Conservation (phyloP, 35 echinoderm and acorn worm species). For the Amphiura filiformis region DNA sequence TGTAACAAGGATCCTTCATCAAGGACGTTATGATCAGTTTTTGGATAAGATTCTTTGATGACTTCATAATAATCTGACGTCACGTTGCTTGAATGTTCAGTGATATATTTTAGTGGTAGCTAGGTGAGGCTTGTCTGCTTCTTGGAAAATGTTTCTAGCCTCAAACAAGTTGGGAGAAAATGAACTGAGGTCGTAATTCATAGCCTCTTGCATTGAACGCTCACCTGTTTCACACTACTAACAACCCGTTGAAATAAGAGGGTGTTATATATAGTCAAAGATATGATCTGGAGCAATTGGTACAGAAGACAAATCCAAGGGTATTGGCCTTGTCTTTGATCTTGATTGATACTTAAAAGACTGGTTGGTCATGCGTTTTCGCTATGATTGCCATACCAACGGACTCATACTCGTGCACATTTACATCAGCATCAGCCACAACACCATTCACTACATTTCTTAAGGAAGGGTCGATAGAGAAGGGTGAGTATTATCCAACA, state of each 20-base stretch:
- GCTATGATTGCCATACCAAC: too few relatives aligned
- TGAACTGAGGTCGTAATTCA: slow-evolving; percentile 44
- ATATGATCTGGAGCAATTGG: too few relatives aligned
- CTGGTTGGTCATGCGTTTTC: too few relatives aligned
- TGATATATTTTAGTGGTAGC: not conserved
- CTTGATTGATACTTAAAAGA: too few relatives aligned
- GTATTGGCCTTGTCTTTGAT: too few relatives aligned
- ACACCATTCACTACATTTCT: too few relatives aligned
- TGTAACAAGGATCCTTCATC: slow-evolving; percentile 56
- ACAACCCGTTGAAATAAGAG: slow-evolving; percentile 49
- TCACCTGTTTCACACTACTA: slow-evolving; percentile 36
- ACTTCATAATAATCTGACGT: slow-evolving; percentile 14
- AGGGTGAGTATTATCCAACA: too few relatives aligned
- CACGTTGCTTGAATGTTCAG: slow-evolving; percentile 16
- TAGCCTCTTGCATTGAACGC: slow-evolving; percentile 24
- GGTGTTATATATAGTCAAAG: too few relatives aligned
- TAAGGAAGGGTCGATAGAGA: too few relatives aligned
- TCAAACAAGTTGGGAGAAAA: slow-evolving; percentile 46
- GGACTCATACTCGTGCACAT: too few relatives aligned
- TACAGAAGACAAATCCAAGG: too few relatives aligned
- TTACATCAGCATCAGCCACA: too few relatives aligned
- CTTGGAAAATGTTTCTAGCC: slow-evolving; percentile 16
- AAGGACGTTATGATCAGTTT: slow-evolving; percentile 49
- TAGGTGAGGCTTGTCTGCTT: slow-evolving; percentile 55
- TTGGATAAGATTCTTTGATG: slow-evolving; percentile 6